phyloP scores from a whole-genome alignment of 1,140 invertebrate genomes.

The Steinernema feltiae region DNA sequence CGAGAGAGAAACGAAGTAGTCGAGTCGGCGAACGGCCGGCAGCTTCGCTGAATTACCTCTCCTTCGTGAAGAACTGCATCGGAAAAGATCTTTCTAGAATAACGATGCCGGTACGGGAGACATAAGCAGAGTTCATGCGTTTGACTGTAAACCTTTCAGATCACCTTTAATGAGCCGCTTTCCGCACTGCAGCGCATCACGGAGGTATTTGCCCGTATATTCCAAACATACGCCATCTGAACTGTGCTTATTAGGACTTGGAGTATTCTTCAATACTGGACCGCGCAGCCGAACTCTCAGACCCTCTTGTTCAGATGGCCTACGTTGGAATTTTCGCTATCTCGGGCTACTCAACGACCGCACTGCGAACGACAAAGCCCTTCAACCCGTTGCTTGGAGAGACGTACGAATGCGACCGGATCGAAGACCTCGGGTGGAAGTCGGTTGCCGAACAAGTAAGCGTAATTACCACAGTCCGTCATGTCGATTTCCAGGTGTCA shows the following conservation, averaged over 20 bases:
- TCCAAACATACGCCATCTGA: not conserved
- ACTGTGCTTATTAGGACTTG: not conserved
- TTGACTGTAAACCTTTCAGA: conserved; percentile 56
- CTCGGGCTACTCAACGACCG: conserved; percentile 85
- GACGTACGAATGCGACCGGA: conserved; percentile 93
- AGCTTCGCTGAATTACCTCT: conserved; percentile 91
- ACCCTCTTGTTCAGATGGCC: conserved; percentile 73
- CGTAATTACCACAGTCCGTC: conserved; percentile 32
- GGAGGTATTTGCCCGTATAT: conserved; percentile 79
- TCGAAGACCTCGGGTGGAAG: conserved; percentile 90
- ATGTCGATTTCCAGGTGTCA: conserved; percentile 71
- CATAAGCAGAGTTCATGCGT: not conserved
- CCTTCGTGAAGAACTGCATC: conserved; percentile 99
- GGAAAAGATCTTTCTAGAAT: conserved; percentile 98
- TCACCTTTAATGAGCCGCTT: conserved; percentile 97
- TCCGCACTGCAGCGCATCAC: conserved; percentile 94
- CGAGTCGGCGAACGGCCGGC: conserved; percentile 58
- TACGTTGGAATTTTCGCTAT: conserved; percentile 62
- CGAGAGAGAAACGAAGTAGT: not conserved
- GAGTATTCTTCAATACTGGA: conserved; percentile 93
- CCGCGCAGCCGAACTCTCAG: conserved; percentile 76
- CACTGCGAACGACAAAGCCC: conserved; percentile 62
- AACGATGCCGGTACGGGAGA: conserved; percentile 76
- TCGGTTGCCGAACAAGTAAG: conserved; percentile 79
- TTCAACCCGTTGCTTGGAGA: conserved; percentile 73